Evolutionary conservation across 2,888 invertebrate genomes (phyloP).

Genomic region (Mesorhabditis sp.): DNA sequence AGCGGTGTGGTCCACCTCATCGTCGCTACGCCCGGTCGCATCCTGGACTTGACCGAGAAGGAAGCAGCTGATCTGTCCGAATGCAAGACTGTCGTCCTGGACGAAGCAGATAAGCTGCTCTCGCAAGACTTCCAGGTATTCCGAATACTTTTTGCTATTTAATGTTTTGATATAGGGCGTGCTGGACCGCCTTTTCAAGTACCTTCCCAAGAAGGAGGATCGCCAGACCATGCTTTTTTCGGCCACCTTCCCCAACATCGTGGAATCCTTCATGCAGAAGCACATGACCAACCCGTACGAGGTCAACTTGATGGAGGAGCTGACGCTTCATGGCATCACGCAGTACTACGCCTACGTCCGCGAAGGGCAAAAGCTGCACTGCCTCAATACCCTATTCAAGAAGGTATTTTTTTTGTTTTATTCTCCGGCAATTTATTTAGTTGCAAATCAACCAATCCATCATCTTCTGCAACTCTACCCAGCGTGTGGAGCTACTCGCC

Average conservation of each 20-base stretch:
- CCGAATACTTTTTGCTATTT: not conserved
- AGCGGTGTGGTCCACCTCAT: conserved; percentile 93
- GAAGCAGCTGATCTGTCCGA: conserved; percentile 86
- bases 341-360: conserved; percentile 99
- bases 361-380: conserved; percentile 98
- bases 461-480: conserved; percentile 99
- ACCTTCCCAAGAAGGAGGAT: conserved; percentile 82
- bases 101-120: conserved; percentile 96
- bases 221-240: conserved; percentile 97
- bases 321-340: conserved; percentile 96
- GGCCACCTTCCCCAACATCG: conserved; percentile 96
- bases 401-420: conserved; percentile 67
- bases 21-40: conserved; percentile 97
- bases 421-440: conserved; percentile 62
- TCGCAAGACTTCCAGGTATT: conserved; percentile 89
- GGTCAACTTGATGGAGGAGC: conserved; percentile 98
- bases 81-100: conserved; percentile 92
- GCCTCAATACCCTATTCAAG: conserved; percentile 96
- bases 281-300: conserved; percentile 91
- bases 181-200: conserved; percentile 91
- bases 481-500: conserved; percentile 94
- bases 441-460: conserved; percentile 97
- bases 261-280: conserved; percentile 97
- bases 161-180: conserved; percentile 68
- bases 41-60: conserved; percentile 98